Evolutionary conservation across 2,113 vertebrate genomes (phyloP).

Genomic region (Hemicordylus capensis): DNA sequence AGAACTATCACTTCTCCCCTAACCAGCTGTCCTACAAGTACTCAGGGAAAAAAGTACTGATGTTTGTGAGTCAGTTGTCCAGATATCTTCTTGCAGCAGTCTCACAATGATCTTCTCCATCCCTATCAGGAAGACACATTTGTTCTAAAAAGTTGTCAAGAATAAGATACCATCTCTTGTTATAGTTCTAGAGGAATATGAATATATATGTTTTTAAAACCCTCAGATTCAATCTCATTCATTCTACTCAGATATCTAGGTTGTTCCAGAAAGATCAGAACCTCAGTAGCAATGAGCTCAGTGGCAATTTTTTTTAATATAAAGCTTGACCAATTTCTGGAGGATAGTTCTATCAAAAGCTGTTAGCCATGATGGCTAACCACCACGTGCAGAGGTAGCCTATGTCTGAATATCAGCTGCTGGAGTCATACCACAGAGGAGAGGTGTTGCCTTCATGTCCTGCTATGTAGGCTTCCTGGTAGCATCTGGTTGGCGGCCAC

Average conservation of each 20-base stretch:
- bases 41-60: neutral
- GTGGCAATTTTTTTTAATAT: too few species aligned
- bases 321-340: neutral
- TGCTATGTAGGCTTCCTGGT: neutral
- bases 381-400: neutral
- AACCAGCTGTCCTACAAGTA: neutral
- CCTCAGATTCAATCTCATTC: too few species aligned
- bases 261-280: neutral
- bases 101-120: constrained; percentile 7
- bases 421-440: neutral
- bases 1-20: neutral
- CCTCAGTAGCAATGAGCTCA: neutral
- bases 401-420: neutral
- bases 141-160: neutral
- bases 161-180: neutral
- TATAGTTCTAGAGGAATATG: neutral
- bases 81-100: neutral
- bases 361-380: neutral
- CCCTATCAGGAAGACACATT: neutral
- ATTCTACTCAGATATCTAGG: neutral
- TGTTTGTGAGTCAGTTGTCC: neutral
- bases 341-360: neutral
- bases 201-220: neutral
- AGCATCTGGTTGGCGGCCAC: neutral
- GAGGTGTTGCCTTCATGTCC: neutral